Evolutionary conservation across 2,113 vertebrate genomes (phyloP).

Genomic region (Brachyistius frenatus): DNA sequence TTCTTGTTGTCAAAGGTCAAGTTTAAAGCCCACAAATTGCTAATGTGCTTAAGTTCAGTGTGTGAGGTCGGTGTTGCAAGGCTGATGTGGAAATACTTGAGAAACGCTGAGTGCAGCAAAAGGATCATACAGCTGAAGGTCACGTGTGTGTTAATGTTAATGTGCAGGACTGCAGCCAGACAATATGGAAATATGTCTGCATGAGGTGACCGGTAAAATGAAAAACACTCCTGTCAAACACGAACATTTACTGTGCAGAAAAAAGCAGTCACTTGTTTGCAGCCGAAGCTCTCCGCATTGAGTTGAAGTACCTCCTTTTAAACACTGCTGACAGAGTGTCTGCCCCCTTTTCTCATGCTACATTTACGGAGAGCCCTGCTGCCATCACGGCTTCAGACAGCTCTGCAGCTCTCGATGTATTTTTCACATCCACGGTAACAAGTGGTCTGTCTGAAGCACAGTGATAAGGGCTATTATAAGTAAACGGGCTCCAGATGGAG

Average conservation of each 20-base stretch:
- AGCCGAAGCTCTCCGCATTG: slow-evolving; percentile 1
- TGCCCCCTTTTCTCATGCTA: slow-evolving; percentile 28
- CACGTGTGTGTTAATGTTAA: background rate
- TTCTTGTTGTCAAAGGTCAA: background rate
- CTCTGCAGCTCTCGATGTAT: slow-evolving; percentile 24
- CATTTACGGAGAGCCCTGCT: slow-evolving; percentile 12
- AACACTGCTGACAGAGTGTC: slow-evolving; percentile 14
- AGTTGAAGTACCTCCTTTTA: background rate
- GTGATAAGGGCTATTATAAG: slow-evolving; percentile 25
- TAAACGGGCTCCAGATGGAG: background rate
- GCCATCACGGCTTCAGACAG: slow-evolving; percentile 12
- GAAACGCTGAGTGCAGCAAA: background rate
- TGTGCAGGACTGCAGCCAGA: too few species aligned
- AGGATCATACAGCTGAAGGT: background rate
- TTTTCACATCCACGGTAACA: slow-evolving; percentile 31
- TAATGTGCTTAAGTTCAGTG: background rate
- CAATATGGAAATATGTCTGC: too few species aligned
- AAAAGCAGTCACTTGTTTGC: slow-evolving; percentile 30
- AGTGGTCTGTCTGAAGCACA: slow-evolving; percentile 22
- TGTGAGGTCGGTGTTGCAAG: slow-evolving; percentile 2
- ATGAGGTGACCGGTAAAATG: background rate
- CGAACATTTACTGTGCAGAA: background rate
- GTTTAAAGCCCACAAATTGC: background rate
- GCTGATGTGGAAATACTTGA: background rate
- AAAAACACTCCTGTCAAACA: too few species aligned